These are phyloP conservation scores for Cataglyphis rosenhaueri DNA, from an alignment of 2,888 invertebrate genomes.

Conservation along the genomic window DNA sequence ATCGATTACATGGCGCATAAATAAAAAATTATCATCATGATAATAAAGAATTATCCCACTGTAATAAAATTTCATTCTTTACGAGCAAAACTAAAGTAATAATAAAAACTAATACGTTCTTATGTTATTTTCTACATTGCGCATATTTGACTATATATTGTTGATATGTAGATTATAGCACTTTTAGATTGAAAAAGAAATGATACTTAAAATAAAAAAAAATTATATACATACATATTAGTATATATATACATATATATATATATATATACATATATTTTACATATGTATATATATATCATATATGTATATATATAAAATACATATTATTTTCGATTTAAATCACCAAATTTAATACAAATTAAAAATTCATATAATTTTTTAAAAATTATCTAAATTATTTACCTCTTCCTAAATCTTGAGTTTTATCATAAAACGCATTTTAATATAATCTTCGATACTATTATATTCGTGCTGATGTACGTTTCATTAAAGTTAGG, in stretches of 20 bases:
- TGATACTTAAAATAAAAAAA: neutral
- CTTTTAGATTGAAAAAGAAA: neutral
- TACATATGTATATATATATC: too few species aligned
- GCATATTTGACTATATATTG: neutral
- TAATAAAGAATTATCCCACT: neutral
- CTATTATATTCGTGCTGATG: neutral
- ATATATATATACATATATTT: too few species aligned
- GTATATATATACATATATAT: neutral
- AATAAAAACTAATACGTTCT: neutral
- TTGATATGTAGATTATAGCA: neutral
- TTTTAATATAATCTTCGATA: neutral
- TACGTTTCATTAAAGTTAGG: constrained; percentile 7
- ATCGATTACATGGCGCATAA: neutral
- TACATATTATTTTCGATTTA: neutral
- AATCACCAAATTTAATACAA: neutral
- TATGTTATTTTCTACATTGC: neutral
- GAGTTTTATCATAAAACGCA: neutral
- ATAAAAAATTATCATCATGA: neutral
- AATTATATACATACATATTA: neutral
- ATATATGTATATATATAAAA: too few species aligned
- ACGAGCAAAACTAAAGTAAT: neutral
- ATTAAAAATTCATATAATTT: neutral
- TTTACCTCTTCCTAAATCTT: neutral
- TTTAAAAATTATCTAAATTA: neutral
- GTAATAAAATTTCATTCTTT: neutral